Conservation (phyloP, 2,113 vertebrate species). For the Pimephales promelas region DNA sequence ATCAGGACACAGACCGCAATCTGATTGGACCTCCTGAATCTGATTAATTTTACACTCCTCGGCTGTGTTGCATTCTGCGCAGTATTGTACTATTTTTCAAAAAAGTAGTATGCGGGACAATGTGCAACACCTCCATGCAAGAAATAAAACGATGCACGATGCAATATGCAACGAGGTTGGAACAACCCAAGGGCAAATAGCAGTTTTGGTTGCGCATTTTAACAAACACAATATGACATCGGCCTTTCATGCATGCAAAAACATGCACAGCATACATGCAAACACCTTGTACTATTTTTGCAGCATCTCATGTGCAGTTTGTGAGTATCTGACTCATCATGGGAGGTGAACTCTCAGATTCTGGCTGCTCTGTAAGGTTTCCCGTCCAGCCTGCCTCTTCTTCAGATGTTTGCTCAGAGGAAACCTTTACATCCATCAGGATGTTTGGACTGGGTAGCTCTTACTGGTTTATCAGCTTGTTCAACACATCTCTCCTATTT, state of each 20-base stretch:
- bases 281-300: too few relatives aligned
- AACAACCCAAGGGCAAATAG: not conserved
- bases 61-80: not conserved
- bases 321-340: not conserved
- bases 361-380: constrained; percentile 2
- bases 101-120: not conserved
- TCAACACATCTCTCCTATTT: constrained; percentile 24
- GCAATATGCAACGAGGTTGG: not conserved
- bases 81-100: not conserved
- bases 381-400: not conserved
- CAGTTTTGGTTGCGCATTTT: not conserved
- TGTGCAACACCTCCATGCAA: not conserved
- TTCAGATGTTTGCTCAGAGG: constrained; percentile 31
- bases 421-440: constrained; percentile 31
- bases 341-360: not conserved
- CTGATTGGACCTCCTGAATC: constrained; percentile 26
- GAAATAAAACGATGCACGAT: not conserved
- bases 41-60: constrained; percentile 6
- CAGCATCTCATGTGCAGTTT: not conserved
- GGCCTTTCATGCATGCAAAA: not conserved
- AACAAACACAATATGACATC: not conserved
- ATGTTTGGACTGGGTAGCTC: constrained; percentile 27
- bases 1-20: constrained; percentile 21
- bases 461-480: constrained; percentile 25
- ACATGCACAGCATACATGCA: not conserved